Evolutionary conservation across 2,797 vertebrate species (phyloP).

Genomic region (Aplochiton taeniatus): DNA sequence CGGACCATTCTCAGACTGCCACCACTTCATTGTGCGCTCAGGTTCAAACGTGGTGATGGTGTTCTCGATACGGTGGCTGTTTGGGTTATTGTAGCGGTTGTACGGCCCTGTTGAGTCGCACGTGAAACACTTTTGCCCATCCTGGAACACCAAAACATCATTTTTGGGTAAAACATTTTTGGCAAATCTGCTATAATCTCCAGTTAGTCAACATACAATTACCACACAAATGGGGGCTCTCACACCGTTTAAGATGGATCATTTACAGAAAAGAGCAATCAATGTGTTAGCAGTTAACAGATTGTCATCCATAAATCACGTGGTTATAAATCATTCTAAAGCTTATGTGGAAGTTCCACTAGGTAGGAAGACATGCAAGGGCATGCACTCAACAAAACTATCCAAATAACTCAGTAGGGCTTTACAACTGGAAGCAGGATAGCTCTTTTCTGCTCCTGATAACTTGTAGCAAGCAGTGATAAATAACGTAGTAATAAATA

Average conservation of each 20-base stretch:
- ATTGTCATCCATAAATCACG: not conserved
- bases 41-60: slow-evolving; percentile 82
- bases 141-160: slow-evolving; percentile 64
- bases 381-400: slow-evolving; percentile 21
- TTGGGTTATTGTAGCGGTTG: slow-evolving; percentile 67
- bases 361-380: slow-evolving; percentile 26
- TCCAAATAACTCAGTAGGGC: slow-evolving; percentile 13
- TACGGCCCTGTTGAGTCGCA: slow-evolving; percentile 85
- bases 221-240: too few species aligned
- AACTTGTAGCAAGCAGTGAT: too few species aligned
- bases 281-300: too few species aligned
- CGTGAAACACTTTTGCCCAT: slow-evolving; percentile 84
- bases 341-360: not conserved
- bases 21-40: slow-evolving; percentile 83
- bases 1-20: slow-evolving; percentile 89
- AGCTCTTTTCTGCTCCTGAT: too few species aligned
- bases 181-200: too few species aligned
- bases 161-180: not conserved
- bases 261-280: too few species aligned
- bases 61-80: slow-evolving; percentile 86
- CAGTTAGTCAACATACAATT: too few species aligned
- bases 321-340: slow-evolving; percentile 3
- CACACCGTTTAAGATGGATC: too few species aligned
- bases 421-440: too few species aligned
- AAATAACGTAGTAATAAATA: too few species aligned